These are phyloP conservation scores for Mastomys natalensis DNA, from an alignment of 2,113 vertebrate genomes.

Conservation along the genomic window DNA sequence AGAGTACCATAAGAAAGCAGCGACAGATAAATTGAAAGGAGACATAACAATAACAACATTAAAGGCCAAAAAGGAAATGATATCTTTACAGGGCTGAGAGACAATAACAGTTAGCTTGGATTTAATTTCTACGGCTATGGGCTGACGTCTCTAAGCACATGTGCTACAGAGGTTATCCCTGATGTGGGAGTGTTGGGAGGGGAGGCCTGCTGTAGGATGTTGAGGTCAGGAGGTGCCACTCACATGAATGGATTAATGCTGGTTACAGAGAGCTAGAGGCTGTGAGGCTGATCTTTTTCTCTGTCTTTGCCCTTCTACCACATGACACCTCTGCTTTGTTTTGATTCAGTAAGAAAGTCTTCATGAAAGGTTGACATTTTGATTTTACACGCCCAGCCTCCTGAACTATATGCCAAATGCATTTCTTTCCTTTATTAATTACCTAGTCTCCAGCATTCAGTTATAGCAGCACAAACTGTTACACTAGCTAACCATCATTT, in stretches of 20 bases:
- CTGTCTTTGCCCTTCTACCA: neutral
- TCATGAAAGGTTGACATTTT: neutral
- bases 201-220: neutral
- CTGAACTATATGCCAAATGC: neutral
- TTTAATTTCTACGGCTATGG: constrained; percentile 46
- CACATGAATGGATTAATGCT: neutral
- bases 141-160: neutral
- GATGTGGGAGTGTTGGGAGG: neutral
- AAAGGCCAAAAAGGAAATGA: constrained; percentile 55
- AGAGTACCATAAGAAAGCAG: neutral
- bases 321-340: neutral
- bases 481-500: constrained; percentile 37
- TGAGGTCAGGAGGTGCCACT: neutral
- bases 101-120: neutral
- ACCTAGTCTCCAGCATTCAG: neutral
- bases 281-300: neutral
- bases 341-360: neutral
- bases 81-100: neutral
- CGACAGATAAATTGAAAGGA: constrained; percentile 35
- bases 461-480: neutral
- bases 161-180: neutral
- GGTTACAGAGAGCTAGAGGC: neutral
- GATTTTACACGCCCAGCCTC: neutral
- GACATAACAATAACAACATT: neutral
- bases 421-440: constrained; percentile 8